Base-by-base conservation (phyloP, 2,113 vertebrate genomes). In the Paratilapia polleni region DNA sequence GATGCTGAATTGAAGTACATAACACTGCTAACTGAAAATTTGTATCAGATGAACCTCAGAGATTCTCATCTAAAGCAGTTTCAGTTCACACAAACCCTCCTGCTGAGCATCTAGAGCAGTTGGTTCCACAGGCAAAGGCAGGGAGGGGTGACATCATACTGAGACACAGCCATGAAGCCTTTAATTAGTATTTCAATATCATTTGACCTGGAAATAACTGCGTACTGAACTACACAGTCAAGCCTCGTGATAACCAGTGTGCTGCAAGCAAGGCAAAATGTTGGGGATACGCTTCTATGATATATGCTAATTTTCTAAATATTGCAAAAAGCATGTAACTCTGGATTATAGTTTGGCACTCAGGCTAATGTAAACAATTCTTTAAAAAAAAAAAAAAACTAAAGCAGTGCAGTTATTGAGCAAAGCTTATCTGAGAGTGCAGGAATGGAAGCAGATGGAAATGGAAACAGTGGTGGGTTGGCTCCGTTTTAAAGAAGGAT, bases 361-460 rank as follows among this genome's bases (percentile, higher is more conserved):
- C 20, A 22, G 24, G n/a, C 11, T 58, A 31, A 31, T 74, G 68
- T 79, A 81, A 88, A 85, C 36, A 85, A 43, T 56, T 63, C 4
- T 62, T 80, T 34, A 13, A 59, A 59, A 24, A 54, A 63, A n/a
- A 41, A 58, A 41, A 78, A 66, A 52, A 75, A 68, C 20, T 14
- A 26, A 88, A 54, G 84, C 83, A 15, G 28, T 24, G 43, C 41
- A 63, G 77, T 60, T 77, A 79, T 54, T 57, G 43, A 84, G 89
- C 74, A 54, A 36, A 76, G 89, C 88, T 89, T 88, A 88, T 87
- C 82, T 76, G 59, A 56, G 49, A 80, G 85, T 36, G 78, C 74
- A 90, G 88, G 60, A 88, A 85, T 81, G 85, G 83, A 83, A 80
- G 66, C 90, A 90, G 85, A 88, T 89, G 87, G 86, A 89, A 80